phyloP scores from a whole-genome alignment of 1,140 invertebrate species.

The Drosophila tsacasi region DNA sequence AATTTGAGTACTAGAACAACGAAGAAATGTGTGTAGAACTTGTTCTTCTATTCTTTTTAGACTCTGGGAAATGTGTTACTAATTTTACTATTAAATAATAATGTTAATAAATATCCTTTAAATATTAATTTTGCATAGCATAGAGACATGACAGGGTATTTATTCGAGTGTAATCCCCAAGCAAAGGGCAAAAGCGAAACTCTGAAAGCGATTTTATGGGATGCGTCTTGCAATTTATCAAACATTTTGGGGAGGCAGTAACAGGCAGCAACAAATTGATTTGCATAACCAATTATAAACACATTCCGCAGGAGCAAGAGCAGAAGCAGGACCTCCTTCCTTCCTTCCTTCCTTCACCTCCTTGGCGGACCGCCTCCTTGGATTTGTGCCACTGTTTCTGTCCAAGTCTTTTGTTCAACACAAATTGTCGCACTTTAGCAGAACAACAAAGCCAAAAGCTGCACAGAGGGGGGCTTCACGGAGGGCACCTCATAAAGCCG shows the following conservation, averaged over 20 bases:
- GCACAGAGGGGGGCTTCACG: neutral
- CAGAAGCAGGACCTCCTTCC: neutral
- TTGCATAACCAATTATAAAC: slow-evolving; percentile 84
- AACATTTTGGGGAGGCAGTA: slow-evolving; percentile 47
- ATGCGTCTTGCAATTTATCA: slow-evolving; percentile 67
- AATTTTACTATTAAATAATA: no score
- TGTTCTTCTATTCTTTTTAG: no score
- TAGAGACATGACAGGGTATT: slow-evolving; percentile 1
- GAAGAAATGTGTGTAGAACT: no score
- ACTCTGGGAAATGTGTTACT: no score
- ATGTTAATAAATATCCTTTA: neutral
- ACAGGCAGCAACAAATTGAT: slow-evolving; percentile 67
- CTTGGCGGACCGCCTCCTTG: slow-evolving; percentile 9
- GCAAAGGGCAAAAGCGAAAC: slow-evolving; percentile 1
- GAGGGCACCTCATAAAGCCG: neutral
- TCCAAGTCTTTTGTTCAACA: slow-evolving; percentile 60
- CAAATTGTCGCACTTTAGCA: slow-evolving; percentile 77
- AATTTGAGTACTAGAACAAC: no score
- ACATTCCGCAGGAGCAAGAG: slow-evolving; percentile 63
- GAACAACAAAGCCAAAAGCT: slow-evolving; percentile 27
- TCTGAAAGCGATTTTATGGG: slow-evolving; percentile 33
- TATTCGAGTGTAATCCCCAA: neutral
- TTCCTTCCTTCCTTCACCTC: no score
- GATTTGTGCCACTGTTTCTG: slow-evolving; percentile 20
- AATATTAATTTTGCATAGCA: neutral